A percentile compares a stretch with the other conserved stretches of the same genome.
Evolutionary conservation across 2,113 vertebrate genomes (phyloP).

Genomic region (Cyprinodon tularosa): DNA sequence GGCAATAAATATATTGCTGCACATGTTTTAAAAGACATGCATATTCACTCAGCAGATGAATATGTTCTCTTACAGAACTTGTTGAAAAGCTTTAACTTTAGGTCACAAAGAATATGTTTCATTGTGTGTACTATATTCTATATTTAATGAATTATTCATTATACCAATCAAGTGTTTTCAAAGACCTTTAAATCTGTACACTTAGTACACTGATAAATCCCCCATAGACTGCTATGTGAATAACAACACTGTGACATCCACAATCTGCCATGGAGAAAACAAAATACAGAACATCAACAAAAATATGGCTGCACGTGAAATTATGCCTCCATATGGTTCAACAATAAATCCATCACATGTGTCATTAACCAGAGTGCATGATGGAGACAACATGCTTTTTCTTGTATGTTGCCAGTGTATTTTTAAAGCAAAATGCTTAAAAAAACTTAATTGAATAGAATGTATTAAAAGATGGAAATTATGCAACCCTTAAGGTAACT

Average conservation of each 20-base stretch:
- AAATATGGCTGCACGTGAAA: slow-evolving; percentile 2
- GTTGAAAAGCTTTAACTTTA: background rate
- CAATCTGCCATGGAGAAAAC: background rate
- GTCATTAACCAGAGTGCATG: background rate
- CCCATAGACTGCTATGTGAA: background rate
- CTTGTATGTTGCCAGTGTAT: slow-evolving; percentile 26
- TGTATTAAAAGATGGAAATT: slow-evolving; percentile 57
- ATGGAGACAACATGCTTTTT: background rate
- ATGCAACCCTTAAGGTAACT: slow-evolving; percentile 49
- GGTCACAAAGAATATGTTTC: background rate
- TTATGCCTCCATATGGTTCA: slow-evolving; percentile 9
- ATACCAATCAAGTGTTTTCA: background rate
- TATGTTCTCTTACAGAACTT: background rate
- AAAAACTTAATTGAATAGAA: slow-evolving; percentile 55
- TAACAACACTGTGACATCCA: background rate
- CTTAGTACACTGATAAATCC: background rate
- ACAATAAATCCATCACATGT: slow-evolving; percentile 10
- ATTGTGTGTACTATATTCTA: background rate
- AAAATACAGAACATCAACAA: background rate
- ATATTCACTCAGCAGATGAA: background rate
- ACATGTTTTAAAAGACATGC: background rate
- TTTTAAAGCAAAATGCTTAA: slow-evolving; percentile 25
- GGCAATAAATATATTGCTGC: no score
- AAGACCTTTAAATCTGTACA: background rate
- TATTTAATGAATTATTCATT: slow-evolving; percentile 10